Percentiles rank a stretch among this genome's conserved stretches.
Conservation (phyloP, 2,797 vertebrate genomes). For the Hirundo rustica region DNA sequence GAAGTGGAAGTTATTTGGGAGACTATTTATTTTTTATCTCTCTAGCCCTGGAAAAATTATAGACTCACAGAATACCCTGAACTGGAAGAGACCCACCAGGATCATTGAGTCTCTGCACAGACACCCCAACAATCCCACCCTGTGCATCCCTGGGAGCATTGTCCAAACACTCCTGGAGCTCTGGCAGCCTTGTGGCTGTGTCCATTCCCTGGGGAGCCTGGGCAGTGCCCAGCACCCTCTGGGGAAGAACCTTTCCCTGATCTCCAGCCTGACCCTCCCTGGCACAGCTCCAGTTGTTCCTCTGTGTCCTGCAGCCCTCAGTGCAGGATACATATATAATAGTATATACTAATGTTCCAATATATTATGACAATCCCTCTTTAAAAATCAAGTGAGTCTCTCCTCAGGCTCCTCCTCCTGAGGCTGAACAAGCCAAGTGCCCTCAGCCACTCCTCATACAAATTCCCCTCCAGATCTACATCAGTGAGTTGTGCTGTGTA, state of each 20-base stretch:
- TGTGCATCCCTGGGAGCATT: accelerated
- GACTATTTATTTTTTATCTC: neutral
- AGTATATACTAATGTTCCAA: too few species aligned
- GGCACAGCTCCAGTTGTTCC: accelerated
- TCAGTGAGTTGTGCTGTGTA: neutral
- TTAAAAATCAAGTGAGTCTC: neutral
- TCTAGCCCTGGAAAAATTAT: neutral
- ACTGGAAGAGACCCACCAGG: accelerated
- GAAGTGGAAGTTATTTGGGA: neutral
- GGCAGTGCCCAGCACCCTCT: neutral
- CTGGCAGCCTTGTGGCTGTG: neutral
- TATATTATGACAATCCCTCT: too few species aligned
- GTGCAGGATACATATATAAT: too few species aligned
- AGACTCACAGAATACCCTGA: neutral
- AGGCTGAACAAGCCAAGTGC: neutral
- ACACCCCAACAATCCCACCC: neutral
- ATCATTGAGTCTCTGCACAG: accelerated
- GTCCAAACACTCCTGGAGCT: neutral
- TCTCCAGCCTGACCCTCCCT: accelerated
- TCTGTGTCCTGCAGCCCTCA: neutral
- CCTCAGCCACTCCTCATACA: neutral
- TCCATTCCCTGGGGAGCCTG: neutral
- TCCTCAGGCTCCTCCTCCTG: neutral
- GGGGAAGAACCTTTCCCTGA: neutral
- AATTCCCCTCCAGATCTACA: neutral